Conservation (phyloP, 2,888 invertebrate genomes). For the Drosophila setosimentum region DNA sequence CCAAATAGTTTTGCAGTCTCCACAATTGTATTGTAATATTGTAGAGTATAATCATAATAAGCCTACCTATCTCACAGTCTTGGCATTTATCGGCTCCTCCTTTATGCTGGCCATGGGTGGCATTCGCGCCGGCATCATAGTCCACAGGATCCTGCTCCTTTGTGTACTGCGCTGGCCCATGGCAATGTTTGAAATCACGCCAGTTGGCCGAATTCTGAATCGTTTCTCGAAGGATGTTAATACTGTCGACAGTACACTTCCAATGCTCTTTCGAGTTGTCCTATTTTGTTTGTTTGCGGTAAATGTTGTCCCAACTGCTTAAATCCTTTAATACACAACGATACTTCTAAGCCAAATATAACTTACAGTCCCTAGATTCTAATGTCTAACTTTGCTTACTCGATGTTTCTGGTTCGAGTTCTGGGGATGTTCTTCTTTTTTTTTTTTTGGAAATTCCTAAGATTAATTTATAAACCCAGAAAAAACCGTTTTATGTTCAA, state of each 20-base stretch:
- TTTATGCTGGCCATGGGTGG: constrained; percentile 85
- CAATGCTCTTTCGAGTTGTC: constrained; percentile 84
- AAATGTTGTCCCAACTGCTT: constrained; percentile 57
- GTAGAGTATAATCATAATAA: neutral
- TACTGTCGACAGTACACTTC: constrained; percentile 87
- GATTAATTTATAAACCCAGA: neutral
- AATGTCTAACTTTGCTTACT: neutral
- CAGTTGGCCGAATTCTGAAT: constrained; percentile 90
- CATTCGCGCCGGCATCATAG: constrained; percentile 87
- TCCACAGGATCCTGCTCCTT: constrained; percentile 87
- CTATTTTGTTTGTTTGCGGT: constrained; percentile 85
- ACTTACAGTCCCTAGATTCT: neutral
- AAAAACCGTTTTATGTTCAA: neutral
- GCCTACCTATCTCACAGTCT: constrained; percentile 53
- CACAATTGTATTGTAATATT: neutral
- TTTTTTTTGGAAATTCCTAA: neutral
- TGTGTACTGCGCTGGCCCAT: constrained; percentile 89
- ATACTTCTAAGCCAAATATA: neutral
- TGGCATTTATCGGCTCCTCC: constrained; percentile 82
- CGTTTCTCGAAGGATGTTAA: constrained; percentile 88
- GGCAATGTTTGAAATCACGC: constrained; percentile 92
- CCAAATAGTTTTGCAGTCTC: neutral
- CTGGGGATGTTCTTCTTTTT: too few species aligned
- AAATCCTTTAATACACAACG: constrained; percentile 9
- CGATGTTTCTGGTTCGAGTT: too few species aligned